These are phyloP conservation scores for Aplodontia rufa DNA, from an alignment of 2,113 vertebrate genomes.

Conservation along the genomic window DNA sequence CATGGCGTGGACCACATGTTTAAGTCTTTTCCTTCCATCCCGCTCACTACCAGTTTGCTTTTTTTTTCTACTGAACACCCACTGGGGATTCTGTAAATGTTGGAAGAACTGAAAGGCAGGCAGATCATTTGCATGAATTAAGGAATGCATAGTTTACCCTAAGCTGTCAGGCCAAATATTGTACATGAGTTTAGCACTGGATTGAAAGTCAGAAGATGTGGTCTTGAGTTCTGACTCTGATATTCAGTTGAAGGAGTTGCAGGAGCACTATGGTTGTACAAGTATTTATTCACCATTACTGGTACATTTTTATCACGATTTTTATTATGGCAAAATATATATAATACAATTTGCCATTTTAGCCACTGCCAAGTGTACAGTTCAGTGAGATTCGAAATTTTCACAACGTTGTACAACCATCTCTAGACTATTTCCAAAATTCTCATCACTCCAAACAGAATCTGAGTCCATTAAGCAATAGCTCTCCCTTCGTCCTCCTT, in stretches of 20 bases:
- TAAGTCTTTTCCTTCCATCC: background rate
- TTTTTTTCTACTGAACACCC: no score
- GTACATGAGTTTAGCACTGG: background rate
- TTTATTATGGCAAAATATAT: background rate
- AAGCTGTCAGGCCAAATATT: background rate
- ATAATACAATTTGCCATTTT: background rate
- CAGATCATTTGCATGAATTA: background rate
- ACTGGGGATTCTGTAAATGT: background rate
- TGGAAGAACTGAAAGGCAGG: background rate
- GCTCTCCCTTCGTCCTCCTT: no score
- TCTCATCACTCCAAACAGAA: background rate
- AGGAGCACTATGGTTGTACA: background rate
- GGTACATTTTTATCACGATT: background rate
- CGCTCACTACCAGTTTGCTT: background rate
- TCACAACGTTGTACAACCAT: background rate
- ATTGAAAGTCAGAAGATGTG: background rate
- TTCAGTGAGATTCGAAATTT: background rate
- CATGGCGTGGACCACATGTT: accelerated
- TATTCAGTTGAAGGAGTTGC: background rate
- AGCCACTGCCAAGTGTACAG: background rate
- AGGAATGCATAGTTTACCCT: background rate
- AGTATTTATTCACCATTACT: background rate
- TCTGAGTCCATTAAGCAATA: background rate
- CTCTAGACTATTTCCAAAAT: background rate
- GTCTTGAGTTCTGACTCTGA: background rate